Conservation (phyloP, 2,797 vertebrate genomes). For the Phoebastria nigripes region DNA sequence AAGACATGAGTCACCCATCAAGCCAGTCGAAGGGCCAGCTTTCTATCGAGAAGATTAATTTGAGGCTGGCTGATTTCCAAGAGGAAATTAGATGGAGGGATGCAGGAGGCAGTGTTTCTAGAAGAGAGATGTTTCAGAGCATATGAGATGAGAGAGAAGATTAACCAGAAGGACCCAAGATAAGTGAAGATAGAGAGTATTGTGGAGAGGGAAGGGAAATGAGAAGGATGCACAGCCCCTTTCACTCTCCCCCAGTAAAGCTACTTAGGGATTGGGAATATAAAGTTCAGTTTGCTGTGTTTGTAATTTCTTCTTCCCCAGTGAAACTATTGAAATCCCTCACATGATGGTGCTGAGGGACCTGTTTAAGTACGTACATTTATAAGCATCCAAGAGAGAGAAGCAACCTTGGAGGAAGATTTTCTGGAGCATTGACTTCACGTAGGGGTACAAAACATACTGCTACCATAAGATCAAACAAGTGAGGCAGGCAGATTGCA, state of each 20-base stretch:
- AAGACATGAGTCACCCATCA: slow-evolving; percentile 51
- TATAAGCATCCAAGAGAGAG: not conserved
- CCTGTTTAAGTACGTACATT: not conserved
- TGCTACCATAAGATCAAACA: not conserved
- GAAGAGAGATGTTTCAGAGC: not conserved
- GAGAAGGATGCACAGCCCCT: not conserved
- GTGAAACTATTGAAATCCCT: not conserved
- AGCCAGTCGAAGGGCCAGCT: not conserved
- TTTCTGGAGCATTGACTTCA: not conserved
- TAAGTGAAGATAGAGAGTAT: not conserved
- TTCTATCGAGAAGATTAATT: slow-evolving; percentile 11
- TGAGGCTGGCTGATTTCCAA: slow-evolving; percentile 21
- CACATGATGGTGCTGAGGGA: not conserved
- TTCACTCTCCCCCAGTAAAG: not conserved
- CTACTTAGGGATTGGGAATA: not conserved
- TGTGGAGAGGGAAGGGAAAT: not conserved
- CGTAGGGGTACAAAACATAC: not conserved
- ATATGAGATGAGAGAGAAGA: not conserved
- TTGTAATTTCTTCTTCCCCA: not conserved
- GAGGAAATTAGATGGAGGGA: not conserved
- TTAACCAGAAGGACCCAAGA: not conserved
- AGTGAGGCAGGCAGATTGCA: not conserved
- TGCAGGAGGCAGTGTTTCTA: not conserved
- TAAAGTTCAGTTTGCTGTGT: not conserved
- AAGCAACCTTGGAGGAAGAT: not conserved